Evolutionary conservation across 2,888 invertebrate genomes (phyloP).

Genomic region (Diadegma fenestrale): DNA sequence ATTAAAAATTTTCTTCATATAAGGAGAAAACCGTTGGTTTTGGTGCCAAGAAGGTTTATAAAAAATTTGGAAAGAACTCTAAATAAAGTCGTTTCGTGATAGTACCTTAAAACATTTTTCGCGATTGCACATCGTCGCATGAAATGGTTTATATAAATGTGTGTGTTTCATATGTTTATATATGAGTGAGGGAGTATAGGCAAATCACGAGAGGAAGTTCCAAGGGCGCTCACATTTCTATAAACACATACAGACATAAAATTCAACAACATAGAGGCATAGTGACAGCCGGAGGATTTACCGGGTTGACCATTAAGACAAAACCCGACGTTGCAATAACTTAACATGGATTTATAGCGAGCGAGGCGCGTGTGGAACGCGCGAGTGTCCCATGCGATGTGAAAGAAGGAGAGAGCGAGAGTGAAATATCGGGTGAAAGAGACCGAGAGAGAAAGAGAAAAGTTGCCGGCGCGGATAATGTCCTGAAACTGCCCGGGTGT

Average conservation of each 20-base stretch:
- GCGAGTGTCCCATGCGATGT: constrained; percentile 56
- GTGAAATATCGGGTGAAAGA: constrained; percentile 30
- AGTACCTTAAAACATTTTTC: not conserved
- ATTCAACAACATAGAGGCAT: constrained; percentile 56
- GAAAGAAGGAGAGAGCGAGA: constrained; percentile 54
- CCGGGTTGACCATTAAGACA: constrained; percentile 83
- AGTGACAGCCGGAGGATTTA: constrained; percentile 78
- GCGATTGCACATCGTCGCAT: not conserved
- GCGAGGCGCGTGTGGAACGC: constrained; percentile 67
- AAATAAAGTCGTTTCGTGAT: no score
- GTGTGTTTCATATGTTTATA: not conserved
- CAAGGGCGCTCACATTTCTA: constrained; percentile 49
- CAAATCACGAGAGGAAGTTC: constrained; percentile 54
- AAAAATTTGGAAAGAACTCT: no score
- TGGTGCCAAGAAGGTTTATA: no score
- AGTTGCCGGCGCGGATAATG: constrained; percentile 58
- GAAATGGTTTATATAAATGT: not conserved
- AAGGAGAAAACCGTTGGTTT: no score
- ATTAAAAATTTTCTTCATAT: no score
- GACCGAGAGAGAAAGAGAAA: constrained; percentile 42
- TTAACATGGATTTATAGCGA: constrained; percentile 82
- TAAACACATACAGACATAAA: constrained; percentile 25
- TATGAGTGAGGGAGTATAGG: constrained; percentile 29
- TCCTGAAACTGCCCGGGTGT: constrained; percentile 65
- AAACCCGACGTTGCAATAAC: constrained; percentile 82